phyloP scores from a whole-genome alignment of 2,113 vertebrate species.

The Cyanoliseus patagonus region DNA sequence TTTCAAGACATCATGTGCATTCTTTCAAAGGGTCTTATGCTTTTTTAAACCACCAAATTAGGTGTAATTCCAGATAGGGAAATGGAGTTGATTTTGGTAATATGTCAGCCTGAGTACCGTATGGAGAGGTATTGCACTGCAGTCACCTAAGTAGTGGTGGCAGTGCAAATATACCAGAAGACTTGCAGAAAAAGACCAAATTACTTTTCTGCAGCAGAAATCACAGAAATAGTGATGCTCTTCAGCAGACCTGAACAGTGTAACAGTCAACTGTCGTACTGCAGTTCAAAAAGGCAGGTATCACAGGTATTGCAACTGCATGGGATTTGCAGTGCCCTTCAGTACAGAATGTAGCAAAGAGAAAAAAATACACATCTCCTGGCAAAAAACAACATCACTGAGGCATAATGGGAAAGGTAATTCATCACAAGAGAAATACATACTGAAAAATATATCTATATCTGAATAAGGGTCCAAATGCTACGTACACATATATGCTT shows the following conservation, averaged over 20 bases:
- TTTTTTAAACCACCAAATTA: not conserved
- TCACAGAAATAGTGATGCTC: not conserved
- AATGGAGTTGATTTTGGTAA: not conserved
- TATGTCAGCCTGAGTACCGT: not conserved
- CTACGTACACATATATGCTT: not conserved
- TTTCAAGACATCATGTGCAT: not conserved
- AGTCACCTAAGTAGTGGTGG: not conserved
- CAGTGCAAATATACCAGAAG: not conserved
- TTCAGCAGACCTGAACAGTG: not conserved
- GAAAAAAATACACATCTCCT: not conserved
- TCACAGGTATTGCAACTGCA: not conserved
- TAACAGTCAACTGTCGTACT: not conserved
- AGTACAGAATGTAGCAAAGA: not conserved
- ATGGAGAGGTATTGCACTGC: not conserved
- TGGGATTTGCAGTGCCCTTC: not conserved
- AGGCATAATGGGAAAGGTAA: not conserved
- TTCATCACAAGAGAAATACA: not conserved
- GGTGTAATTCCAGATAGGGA: not conserved
- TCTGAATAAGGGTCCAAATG: not conserved
- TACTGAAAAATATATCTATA: not conserved
- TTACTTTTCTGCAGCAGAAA: not conserved
- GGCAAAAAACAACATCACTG: not conserved
- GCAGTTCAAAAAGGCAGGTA: rapidly evolving
- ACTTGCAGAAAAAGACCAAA: not conserved
- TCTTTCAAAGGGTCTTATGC: not conserved